Evolutionary conservation across 2,113 vertebrate species (phyloP), one percentile per base, ranked within the genome.

Genomic region (Nyctereutes procyonoides): DNA sequence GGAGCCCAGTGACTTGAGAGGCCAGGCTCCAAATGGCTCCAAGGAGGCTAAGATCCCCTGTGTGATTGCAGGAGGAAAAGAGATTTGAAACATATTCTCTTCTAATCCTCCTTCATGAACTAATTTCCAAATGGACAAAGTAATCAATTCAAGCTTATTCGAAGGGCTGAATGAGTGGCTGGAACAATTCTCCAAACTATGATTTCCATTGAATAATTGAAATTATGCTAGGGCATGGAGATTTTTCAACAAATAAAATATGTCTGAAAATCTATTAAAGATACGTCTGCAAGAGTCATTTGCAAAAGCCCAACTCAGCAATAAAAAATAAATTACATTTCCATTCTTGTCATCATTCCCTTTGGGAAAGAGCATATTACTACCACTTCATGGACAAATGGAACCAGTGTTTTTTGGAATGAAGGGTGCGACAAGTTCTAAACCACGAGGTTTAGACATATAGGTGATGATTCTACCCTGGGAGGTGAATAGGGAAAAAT

Each of bases 241-340:
- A 98, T 91, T 92, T 69, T 93, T 97, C 56, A 76, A 97, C 87
- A 98, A 89, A 84, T 86, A 96, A 91, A 96, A 85, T 95, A 97
- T 94, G 60, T 63, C 95, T 85, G 88, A 93, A 95, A 98, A 96
- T 97, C 97, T 98, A 97, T 97, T 98, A 98, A 97, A 97, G 60
- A 96, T 71, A 79, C 26, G 81, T 95, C 97, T 96, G 88, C 73
- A 96, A 98, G 97, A 97, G 95, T 95, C 65, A 96, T 93, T 97
- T 90, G 96, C 93, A 89, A 98, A 95, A 74, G 73, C 65, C 56
- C 93, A 91, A 95, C 96, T 96, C 91, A 96, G 62, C 97, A 98
- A 95, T 98, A 94, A 97, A 95, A 79, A 95, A 81, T 77, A 90
- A 98, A 98, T 97, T 92, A 69, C 8, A 63, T 97, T 95, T 95